Conservation (phyloP, 2,113 vertebrate genomes). For the Gobio gobio region DNA sequence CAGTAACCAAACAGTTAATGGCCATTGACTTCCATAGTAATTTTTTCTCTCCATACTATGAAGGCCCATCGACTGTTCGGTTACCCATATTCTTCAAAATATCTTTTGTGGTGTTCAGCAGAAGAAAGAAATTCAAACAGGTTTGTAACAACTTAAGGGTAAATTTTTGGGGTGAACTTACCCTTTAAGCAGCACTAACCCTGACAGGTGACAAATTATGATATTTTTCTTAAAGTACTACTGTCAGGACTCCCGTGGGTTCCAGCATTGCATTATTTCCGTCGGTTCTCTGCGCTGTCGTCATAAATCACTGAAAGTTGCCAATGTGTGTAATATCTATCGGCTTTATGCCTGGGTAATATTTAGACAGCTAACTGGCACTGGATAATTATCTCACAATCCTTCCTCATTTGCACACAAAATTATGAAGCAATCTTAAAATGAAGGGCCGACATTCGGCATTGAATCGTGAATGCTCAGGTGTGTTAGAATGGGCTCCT, state of each 20-base stretch:
- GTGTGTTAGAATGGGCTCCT: constrained; percentile 29
- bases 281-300: background rate
- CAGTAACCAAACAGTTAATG: no score
- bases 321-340: constrained; percentile 24
- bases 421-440: background rate
- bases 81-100: no score
- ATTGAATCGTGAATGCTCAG: constrained; percentile 7
- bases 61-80: no score
- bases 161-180: no score
- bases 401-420: constrained; percentile 10
- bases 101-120: no score
- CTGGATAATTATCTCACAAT: background rate
- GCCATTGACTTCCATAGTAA: no score
- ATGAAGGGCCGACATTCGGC: background rate
- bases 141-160: no score
- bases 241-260: background rate
- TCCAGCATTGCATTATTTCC: background rate
- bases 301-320: constrained; percentile 25
- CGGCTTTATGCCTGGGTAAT: constrained; percentile 10
- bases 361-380: constrained; percentile 31
- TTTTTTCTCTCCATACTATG: no score
- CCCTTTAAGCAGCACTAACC: background rate
- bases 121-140: no score
- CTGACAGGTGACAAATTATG: background rate
- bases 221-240: constrained; percentile 6